Evolutionary conservation across 2,888 invertebrate species (phyloP).

Genomic region (Empis stercorea): DNA sequence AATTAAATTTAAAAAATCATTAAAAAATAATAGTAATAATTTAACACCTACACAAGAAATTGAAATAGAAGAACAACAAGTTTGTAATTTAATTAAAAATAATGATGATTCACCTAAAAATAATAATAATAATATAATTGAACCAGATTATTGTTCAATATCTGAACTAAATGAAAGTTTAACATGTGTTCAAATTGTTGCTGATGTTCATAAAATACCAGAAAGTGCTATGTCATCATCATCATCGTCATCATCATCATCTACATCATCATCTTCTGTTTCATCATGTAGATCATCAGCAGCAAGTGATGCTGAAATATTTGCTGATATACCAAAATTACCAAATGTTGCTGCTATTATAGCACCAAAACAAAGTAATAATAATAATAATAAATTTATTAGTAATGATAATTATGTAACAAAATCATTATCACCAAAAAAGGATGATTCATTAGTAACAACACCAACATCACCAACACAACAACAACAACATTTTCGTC

Average conservation of each 20-base stretch:
- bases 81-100: neutral
- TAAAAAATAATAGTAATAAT: conserved; percentile 6
- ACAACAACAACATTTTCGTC: neutral
- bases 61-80: conserved; percentile 17
- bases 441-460: conserved; percentile 2
- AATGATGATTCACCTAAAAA: conserved; percentile 14
- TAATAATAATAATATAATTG: conserved; percentile 30
- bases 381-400: conserved; percentile 7
- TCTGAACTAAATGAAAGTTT: conserved; percentile 44
- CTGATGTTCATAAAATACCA: conserved; percentile 34
- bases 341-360: conserved; percentile 64
- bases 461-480: conserved; percentile 7
- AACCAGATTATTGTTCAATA: conserved; percentile 66
- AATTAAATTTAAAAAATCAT: conserved; percentile 46
- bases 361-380: conserved; percentile 41
- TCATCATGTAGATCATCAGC: conserved; percentile 12
- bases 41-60: conserved; percentile 20
- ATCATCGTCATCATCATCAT: conserved; percentile 7
- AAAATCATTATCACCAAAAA: conserved; percentile 2
- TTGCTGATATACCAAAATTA: conserved; percentile 54
- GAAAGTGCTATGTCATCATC: conserved; percentile 5
- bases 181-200: conserved; percentile 43
- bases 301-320: conserved; percentile 26
- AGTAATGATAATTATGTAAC: conserved; percentile 14
- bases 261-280: neutral